phyloP scores from a whole-genome alignment of 2,113 vertebrate species.

The Carettochelys insculpta region DNA sequence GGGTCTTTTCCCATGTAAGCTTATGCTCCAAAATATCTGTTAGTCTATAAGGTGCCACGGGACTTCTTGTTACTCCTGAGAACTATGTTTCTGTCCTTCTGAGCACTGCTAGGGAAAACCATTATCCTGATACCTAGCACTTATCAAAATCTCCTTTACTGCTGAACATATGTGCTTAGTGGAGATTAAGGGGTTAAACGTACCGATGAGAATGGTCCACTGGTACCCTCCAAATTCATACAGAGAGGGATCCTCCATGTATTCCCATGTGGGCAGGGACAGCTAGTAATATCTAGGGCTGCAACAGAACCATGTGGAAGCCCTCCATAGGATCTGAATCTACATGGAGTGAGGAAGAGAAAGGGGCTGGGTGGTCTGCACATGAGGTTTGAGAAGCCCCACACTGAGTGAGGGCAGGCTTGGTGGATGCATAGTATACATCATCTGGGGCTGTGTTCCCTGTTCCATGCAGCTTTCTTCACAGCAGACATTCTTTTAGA shows the following conservation, averaged over 20 bases:
- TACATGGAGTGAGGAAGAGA: neutral
- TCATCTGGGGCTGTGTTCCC: neutral
- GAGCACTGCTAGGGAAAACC: constrained; percentile 3
- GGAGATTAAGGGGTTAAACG: neutral
- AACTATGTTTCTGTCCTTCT: constrained; percentile 55
- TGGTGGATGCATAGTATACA: neutral
- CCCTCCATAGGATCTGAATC: neutral
- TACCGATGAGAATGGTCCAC: neutral
- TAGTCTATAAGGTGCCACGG: too few relatives aligned
- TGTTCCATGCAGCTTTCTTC: neutral
- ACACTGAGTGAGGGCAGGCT: neutral
- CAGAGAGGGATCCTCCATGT: neutral
- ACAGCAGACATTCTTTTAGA: neutral
- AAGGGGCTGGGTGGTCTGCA: neutral
- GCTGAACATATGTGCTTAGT: neutral
- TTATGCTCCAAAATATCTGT: too few relatives aligned
- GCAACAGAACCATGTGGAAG: neutral
- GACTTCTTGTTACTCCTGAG: too few relatives aligned
- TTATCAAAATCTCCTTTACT: neutral
- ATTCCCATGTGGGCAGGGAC: neutral
- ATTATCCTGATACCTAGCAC: constrained; percentile 1
- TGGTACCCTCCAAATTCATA: neutral
- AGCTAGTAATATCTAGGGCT: neutral
- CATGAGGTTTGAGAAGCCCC: too few relatives aligned
- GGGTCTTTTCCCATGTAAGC: too few relatives aligned